Conservation (phyloP, 2,797 vertebrate genomes). For the Sternarchorhynchus goeldii region DNA sequence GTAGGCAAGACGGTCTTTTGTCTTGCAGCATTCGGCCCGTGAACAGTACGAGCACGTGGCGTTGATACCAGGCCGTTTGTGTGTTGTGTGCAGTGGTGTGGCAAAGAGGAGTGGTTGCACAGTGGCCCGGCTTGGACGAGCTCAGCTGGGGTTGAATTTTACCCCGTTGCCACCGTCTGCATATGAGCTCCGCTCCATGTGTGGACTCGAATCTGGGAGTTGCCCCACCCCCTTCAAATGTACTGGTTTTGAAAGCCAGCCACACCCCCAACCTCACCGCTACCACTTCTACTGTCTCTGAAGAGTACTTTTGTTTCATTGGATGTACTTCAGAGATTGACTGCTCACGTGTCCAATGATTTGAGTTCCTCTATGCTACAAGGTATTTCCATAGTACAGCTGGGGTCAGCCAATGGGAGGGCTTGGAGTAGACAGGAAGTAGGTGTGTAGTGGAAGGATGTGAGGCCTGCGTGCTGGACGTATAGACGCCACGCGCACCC, state of each 20-base stretch:
- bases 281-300: slow-evolving; percentile 23
- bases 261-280: slow-evolving; percentile 43
- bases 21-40: neutral
- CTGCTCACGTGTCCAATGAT: slow-evolving; percentile 41
- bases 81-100: neutral
- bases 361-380: slow-evolving; percentile 22
- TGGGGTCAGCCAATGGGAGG: slow-evolving; percentile 65
- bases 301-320: slow-evolving; percentile 26
- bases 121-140: slow-evolving; percentile 21
- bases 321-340: slow-evolving; percentile 19
- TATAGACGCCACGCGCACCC: slow-evolving; percentile 64
- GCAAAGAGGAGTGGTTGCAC: neutral
- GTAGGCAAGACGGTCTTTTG: slow-evolving; percentile 3
- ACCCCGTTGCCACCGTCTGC: slow-evolving; percentile 37
- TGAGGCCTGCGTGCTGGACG: slow-evolving; percentile 63
- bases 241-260: slow-evolving; percentile 35
- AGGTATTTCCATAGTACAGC: slow-evolving; percentile 59
- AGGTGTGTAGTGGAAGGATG: slow-evolving; percentile 64
- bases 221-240: slow-evolving; percentile 11
- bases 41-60: slow-evolving; percentile 5
- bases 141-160: slow-evolving; percentile 29
- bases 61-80: neutral
- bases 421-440: slow-evolving; percentile 45
- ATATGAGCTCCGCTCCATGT: slow-evolving; percentile 19
- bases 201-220: slow-evolving; percentile 36